Evolutionary conservation across 2,797 vertebrate genomes (phyloP), one percentile per base, ranked within the genome.

Genomic region (Valencia hispanica): DNA sequence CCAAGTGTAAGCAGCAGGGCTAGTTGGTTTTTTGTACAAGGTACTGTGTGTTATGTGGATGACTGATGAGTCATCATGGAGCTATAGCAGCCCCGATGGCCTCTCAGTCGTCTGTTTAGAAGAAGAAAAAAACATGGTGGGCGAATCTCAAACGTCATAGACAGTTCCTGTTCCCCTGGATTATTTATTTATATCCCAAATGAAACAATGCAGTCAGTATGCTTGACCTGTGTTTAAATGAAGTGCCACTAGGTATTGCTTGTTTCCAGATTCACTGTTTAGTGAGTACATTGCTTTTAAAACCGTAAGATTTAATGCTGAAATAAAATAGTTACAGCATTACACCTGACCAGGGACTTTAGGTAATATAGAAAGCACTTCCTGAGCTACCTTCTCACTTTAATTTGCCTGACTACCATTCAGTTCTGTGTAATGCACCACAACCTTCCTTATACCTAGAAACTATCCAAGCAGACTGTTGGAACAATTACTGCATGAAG

Each of bases 31-130:
- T 77, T 80, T 80, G 55, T 69, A 82, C 48, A 41, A 59, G 48
- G 80, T 85, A 79, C n/a, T 84, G 73, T 81, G 63, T 79, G 68
- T 51, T 66, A 39, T 79, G 27, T 74, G 84, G 81, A 74, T 89
- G 78, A 86, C 65, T 84, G 81, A 90, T 89, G 78, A 88, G 74
- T 85, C 87, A 87, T 86, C 81, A 75, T 4, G 41, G 17, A 75
- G 48, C 30, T 41, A 8, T 45, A 27, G 68, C 59, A n/a, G 41
- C 74, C 47, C 69, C 4, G 0, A 30, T 59, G 71, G 73, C 68
- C 75, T 72, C 70, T 51, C 69, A 22, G 53, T 11, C 34, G 39
- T 48, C 36, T 43, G 34, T 66, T 30, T 48, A 59, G 57, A 75
- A 73, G 3, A 14, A 22, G 11, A 3, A 59, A 41, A 43, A 70